Percentiles rank a stretch among this genome's conserved stretches.
Evolutionary conservation across 2,113 vertebrate genomes (phyloP).

Genomic region (Dipodomys stephensi): DNA sequence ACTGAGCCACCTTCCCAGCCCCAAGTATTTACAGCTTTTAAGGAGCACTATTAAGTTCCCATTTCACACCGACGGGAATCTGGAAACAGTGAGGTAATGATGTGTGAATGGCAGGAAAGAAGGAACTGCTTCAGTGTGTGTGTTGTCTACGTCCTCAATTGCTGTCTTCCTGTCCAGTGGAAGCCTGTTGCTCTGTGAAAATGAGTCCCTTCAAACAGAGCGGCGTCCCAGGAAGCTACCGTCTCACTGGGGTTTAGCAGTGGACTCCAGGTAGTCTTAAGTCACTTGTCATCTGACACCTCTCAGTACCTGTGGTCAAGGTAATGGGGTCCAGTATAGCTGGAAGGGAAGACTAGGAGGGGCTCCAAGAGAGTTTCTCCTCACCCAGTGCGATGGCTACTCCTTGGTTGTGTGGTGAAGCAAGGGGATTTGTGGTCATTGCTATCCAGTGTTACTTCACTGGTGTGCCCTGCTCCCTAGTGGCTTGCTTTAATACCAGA

Average conservation of each 20-base stretch:
- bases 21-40: neutral
- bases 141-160: neutral
- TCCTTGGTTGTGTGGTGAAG: neutral
- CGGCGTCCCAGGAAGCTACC: neutral
- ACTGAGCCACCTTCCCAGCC: no score
- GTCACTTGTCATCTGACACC: neutral
- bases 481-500: neutral
- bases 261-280: neutral
- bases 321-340: neutral
- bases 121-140: neutral
- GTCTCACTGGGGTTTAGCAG: neutral
- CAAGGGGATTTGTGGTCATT: neutral
- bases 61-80: neutral
- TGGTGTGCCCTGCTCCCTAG: neutral
- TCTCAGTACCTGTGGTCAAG: neutral
- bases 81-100: neutral
- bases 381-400: neutral
- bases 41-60: neutral
- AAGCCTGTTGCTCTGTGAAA: neutral
- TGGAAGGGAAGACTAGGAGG: neutral
- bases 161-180: neutral
- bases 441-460: neutral
- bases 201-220: neutral
- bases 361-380: neutral
- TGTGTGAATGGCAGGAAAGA: neutral